Evolutionary conservation across 2,888 invertebrate genomes (phyloP).

Genomic region (Scaptomyza flava): DNA sequence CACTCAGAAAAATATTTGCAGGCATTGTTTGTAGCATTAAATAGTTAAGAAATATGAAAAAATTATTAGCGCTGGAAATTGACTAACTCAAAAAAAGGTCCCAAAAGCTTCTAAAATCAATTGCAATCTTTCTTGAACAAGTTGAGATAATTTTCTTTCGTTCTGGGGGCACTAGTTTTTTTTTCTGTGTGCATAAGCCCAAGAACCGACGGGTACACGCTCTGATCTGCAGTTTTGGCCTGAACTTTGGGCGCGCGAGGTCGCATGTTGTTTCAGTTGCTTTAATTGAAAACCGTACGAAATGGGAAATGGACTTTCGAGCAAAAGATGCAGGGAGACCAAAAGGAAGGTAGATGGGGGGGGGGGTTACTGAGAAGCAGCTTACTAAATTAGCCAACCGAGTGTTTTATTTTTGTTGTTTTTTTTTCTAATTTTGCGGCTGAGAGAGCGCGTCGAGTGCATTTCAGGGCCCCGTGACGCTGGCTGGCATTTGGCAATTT

Average conservation of each 20-base stretch:
- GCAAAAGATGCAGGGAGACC: slow-evolving; percentile 8
- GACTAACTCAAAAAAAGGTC: neutral
- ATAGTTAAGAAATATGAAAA: no score
- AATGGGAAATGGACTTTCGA: slow-evolving; percentile 73
- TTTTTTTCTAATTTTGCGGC: slow-evolving; percentile 64
- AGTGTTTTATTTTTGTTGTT: neutral
- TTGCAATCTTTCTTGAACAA: neutral
- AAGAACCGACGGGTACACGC: neutral
- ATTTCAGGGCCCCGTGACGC: slow-evolving; percentile 67
- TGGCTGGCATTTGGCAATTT: slow-evolving; percentile 74
- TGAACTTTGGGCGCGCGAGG: slow-evolving; percentile 71
- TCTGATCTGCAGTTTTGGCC: slow-evolving; percentile 24
- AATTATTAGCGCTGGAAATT: no score
- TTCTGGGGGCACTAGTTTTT: neutral
- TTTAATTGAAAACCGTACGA: slow-evolving; percentile 75
- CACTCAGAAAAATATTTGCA: neutral
- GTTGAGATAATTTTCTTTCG: no score
- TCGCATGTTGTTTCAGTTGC: slow-evolving; percentile 59
- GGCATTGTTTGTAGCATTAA: no score
- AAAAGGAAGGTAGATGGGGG: slow-evolving; percentile 7
- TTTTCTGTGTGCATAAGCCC: slow-evolving; percentile 1
- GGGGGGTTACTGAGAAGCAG: slow-evolving; percentile 23
- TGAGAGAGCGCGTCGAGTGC: slow-evolving; percentile 58
- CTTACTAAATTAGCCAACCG: slow-evolving; percentile 66
- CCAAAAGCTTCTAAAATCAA: neutral